Base-by-base conservation (phyloP, 2,888 invertebrate species). In the Heteropelma amictum region DNA sequence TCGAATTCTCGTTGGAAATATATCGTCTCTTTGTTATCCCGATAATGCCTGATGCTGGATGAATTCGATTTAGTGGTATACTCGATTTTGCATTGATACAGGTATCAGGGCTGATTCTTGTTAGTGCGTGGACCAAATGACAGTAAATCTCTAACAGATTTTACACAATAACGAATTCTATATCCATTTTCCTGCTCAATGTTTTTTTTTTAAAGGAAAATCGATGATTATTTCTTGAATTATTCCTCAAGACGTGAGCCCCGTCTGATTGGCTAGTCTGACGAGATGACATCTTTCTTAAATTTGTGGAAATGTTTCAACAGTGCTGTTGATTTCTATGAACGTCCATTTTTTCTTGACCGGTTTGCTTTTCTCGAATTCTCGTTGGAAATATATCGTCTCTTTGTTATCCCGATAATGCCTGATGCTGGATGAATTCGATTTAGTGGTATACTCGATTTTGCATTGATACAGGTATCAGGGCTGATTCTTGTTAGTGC, bases 401-500 rank as follows among this genome's bases (percentile, higher is more conserved):
- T 28, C 3, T 42, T 19, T 8, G 40, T 14, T 53, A 51, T 6
- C 10, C 10, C 2, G 40, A 40, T 40, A 40, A 64, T 53, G 10
- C 19, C 5, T 30, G 3, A 38, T 38, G n/a, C n/a, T n/a, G 6
- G 21, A 35, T 17, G 35, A 5, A 35, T 40, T 19, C 8, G 51
- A 40, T 42, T 40, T 28, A 12, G 17, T 12, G 17, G 30, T 51
- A 53, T n/a, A n/a, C 30, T 30, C 30, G 8, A 61, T 38, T 7
- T 21, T 21, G 40, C 12, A 19, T 53, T 53, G 53, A 53, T 10
- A 56, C 19, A n/a, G 10, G 30, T 56, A 63, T 51, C 35, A 17
- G 7, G 23, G 45, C 45, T 23, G 45, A 49, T 19, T 14, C 49
- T 49, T 28, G 51, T 64, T 53, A 40, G 26, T 63, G 40, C 28